These are phyloP conservation scores for Laodelphax striatellus DNA, from an alignment of 1,140 invertebrate species.

Conservation along the genomic window DNA sequence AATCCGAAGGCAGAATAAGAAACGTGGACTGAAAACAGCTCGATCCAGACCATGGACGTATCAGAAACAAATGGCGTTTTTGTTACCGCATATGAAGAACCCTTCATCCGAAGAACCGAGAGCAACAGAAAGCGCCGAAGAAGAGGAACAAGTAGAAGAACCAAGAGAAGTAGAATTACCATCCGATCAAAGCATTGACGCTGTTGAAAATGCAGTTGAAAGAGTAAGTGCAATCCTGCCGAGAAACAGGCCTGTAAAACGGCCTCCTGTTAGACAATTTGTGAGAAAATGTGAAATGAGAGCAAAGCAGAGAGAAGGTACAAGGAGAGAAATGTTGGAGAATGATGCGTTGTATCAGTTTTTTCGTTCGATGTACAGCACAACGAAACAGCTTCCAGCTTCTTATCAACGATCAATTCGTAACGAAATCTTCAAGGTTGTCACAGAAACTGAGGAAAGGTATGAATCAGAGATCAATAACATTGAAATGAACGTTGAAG, in stretches of 20 bases:
- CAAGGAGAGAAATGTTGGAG: not conserved
- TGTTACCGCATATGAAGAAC: not conserved
- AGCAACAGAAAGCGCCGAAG: not conserved
- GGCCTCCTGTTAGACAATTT: too few species aligned
- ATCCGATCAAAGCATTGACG: not conserved
- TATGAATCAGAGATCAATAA: too few species aligned
- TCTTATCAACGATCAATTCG: not conserved
- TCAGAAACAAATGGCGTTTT: conserved; percentile 14
- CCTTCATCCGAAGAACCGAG: not conserved
- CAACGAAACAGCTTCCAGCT: conserved; percentile 8
- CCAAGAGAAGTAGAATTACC: not conserved
- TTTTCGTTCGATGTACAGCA: conserved; percentile 9
- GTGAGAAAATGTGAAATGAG: not conserved
- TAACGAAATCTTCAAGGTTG: too few species aligned
- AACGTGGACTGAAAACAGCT: conserved; percentile 11
- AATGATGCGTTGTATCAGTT: conserved; percentile 1
- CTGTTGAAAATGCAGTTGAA: not conserved
- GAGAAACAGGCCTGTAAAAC: not conserved
- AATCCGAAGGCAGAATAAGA: conserved; percentile 15
- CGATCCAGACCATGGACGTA: conserved; percentile 15
- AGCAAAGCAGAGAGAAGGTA: not conserved
- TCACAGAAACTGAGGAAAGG: too few species aligned
- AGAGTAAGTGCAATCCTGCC: not conserved
- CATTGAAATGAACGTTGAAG: too few species aligned
- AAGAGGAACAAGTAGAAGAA: not conserved